Evolutionary conservation across 1,140 invertebrate species (phyloP).

Genomic region (Sitophilus oryzae): DNA sequence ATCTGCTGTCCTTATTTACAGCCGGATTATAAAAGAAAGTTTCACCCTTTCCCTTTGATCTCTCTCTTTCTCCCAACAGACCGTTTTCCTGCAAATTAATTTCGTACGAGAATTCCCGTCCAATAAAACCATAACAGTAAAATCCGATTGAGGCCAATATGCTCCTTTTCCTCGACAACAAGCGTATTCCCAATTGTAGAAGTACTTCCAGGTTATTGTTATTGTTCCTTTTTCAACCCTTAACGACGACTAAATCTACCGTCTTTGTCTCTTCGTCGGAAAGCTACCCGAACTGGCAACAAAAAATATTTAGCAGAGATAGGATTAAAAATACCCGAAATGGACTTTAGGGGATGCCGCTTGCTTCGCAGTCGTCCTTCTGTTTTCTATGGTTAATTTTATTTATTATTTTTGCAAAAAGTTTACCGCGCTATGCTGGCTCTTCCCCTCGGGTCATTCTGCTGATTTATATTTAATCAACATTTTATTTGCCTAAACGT

Average conservation of each 20-base stretch:
- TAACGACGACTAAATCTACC: neutral
- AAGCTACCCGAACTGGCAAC: neutral
- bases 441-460: too few species aligned
- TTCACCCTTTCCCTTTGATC: too few species aligned
- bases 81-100: neutral
- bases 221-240: neutral
- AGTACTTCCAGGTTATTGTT: neutral
- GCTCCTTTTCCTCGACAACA: neutral
- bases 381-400: too few species aligned
- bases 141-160: neutral
- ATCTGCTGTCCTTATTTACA: too few species aligned
- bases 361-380: too few species aligned
- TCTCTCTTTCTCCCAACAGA: too few species aligned
- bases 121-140: neutral
- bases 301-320: neutral
- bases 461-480: too few species aligned
- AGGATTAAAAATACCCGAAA: neutral
- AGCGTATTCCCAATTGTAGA: neutral
- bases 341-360: neutral
- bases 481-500: too few species aligned
- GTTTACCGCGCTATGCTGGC: too few species aligned
- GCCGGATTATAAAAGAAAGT: too few species aligned
- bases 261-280: neutral
- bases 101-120: neutral
- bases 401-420: too few species aligned